Evolutionary conservation across 2,113 vertebrate species (phyloP).

Genomic region (Nannospalax galili): DNA sequence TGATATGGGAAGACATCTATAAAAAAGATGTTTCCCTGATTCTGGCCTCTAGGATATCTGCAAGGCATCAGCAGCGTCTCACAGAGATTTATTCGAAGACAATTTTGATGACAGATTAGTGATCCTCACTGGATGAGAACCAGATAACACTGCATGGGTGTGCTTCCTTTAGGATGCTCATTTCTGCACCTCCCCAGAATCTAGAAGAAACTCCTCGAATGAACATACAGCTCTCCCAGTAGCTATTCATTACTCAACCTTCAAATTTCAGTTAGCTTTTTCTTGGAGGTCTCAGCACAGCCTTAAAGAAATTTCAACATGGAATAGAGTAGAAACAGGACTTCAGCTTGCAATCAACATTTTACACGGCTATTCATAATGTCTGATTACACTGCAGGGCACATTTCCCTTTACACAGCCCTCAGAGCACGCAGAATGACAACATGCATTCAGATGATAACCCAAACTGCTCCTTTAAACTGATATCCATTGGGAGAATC

Average conservation of each 20-base stretch:
- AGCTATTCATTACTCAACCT: background rate
- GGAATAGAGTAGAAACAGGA: conserved; percentile 77
- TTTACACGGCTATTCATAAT: background rate
- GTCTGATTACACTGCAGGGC: background rate
- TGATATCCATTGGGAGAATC: background rate
- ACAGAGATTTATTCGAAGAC: background rate
- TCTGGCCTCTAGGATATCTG: background rate
- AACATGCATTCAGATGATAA: conserved; percentile 65
- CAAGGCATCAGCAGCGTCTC: background rate
- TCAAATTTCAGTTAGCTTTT: conserved; percentile 5
- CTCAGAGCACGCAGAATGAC: background rate
- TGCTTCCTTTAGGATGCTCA: background rate
- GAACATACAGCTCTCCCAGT: background rate
- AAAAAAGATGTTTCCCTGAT: conserved; percentile 39
- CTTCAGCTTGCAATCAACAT: conserved; percentile 21
- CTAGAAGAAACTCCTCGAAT: conserved; percentile 11
- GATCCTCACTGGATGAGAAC: background rate
- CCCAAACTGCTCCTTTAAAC: background rate
- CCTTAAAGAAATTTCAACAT: conserved; percentile 16
- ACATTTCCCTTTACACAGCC: background rate
- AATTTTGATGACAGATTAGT: background rate
- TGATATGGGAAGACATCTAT: background rate
- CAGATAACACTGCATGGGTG: background rate
- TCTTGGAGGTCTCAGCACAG: background rate
- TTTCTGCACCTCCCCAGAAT: background rate